Base-by-base conservation (phyloP, 2,797 vertebrate species). In the Rhyacichthys aspro region DNA sequence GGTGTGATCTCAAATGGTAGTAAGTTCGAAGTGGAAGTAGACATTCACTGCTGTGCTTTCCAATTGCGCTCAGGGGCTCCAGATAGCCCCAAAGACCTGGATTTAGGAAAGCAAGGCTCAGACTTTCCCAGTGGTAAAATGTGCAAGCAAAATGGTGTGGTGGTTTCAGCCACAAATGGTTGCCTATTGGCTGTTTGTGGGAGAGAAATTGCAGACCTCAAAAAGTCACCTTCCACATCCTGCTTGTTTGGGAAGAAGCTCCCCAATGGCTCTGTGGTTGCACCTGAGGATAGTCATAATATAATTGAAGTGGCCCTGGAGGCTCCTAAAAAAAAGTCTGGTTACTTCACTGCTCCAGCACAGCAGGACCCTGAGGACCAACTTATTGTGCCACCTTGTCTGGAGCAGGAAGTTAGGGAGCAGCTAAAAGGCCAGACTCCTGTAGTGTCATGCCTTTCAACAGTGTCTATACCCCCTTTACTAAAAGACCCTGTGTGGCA, bases 311-410 rank as follows among this genome's bases (percentile, higher is more conserved):
- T 98, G 74, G 96, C 96, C 32, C 92, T 96, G 36, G 97, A 98
- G 79, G 97, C 94, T 39, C 97, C 96, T 14, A 98, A 95, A 82
- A 99, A 95, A 85, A 98, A 97, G 83, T 96, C 95, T 0, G 97
- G 96, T 52, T 99, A 99, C 85, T 99, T 99, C 83, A 95, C 93
- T 23, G 96, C 97, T 59, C 95, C 97, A 0, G 93, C 96, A 42
- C 97, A 98, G 85, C 89, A 94, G 83, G 97, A 99, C 77, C 96
- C 97, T 0, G 97, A 99, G 78, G 97, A 99, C 86, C 95, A 96
- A 66, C 90, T 98, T 83, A 92, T 98, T 63, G 92, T 98, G 42
- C 97, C 97, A 39, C 94, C 93, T 6, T 90, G 94, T 86, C 91
- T 98, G 70, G 96, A 98, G 81, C 95, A 98, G 63, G 96, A 98